Evolutionary conservation across 2,797 vertebrate genomes (phyloP).

Genomic region (Sebastes vulpes): DNA sequence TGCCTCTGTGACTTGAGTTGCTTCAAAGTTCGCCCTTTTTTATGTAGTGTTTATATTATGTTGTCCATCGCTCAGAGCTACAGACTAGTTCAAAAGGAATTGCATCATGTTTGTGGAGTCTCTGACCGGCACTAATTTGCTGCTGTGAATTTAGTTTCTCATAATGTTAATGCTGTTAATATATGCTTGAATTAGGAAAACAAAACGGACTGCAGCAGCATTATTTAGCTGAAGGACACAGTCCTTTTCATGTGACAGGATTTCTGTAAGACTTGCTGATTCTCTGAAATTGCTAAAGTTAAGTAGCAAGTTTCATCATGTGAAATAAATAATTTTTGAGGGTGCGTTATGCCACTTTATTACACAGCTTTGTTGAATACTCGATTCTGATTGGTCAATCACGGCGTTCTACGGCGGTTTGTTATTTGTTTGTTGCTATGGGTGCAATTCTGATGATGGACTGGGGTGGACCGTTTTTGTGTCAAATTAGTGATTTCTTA

Average conservation of each 20-base stretch:
- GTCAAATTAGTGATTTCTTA: background rate
- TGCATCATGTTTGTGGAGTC: constrained; percentile 9
- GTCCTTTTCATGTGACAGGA: background rate
- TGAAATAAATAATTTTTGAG: background rate
- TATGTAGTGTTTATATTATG: constrained; percentile 19
- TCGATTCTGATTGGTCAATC: background rate
- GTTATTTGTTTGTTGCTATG: background rate
- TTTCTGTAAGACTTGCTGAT: background rate
- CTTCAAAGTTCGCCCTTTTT: constrained; percentile 14
- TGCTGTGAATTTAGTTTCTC: constrained; percentile 8
- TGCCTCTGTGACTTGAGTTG: constrained; percentile 6
- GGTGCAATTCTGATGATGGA: background rate
- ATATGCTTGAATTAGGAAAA: background rate
- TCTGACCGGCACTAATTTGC: constrained; percentile 26
- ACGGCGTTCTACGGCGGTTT: background rate
- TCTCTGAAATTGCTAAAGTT: constrained; percentile 10
- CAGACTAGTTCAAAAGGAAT: constrained; percentile 38
- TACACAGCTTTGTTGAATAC: background rate
- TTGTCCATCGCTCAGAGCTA: constrained; percentile 12
- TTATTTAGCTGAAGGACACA: constrained; percentile 18
- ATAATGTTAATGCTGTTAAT: constrained; percentile 30
- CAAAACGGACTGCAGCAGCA: background rate
- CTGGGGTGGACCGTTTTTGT: background rate
- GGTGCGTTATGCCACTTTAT: background rate
- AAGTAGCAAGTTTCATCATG: constrained; percentile 35